Base-by-base conservation (phyloP, 2,113 vertebrate genomes). In the Sclerurus mexicanus region DNA sequence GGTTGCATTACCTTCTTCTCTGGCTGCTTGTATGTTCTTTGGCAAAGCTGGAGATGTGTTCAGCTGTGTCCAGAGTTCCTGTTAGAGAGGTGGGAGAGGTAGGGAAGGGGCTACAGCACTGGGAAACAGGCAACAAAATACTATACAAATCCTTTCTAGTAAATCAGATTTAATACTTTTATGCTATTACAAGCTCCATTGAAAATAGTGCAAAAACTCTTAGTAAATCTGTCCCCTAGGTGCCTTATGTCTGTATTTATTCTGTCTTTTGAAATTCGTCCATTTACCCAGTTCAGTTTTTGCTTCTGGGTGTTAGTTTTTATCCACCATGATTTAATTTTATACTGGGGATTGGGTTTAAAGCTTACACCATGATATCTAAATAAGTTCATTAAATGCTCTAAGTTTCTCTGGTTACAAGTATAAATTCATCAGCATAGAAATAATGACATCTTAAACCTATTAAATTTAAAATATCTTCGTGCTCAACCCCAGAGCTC, bases 381-480 rank as follows among this genome's bases (percentile, higher is more conserved):
- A 97, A 95, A 96, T 97, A 97, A 96, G 77, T 97, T 97, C 75
- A 96, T 94, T 97, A 97, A 96, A 96, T 95, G 97, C 86, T 96
- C 72, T 69, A 69, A 97, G 79, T 91, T 96, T 97, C 96, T 97
- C 90, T 97, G 73, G 74, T 97, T 97, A 89, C 87, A 94, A 97
- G 89, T 94, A 96, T 81, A 97, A 98, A 97, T 97, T 96, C 92
- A 97, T 97, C 96, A 97, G 91, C 85, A 93, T 77, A 50, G 67
- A 97, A 96, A 97, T 97, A 97, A 97, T 96, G 95, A 96, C 95
- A 98, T 96, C 95, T 97, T 95, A 97, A 97, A 97, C 90, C 88
- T 97, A 97, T 96, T 97, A 97, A 89, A 95, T 95, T 97, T 95
- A 96, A 98, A 97, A 97, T 97, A 97, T 96, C 94, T 97, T 97